Evolutionary conservation across 2,797 vertebrate genomes (phyloP), one percentile per base, ranked within the genome.

Genomic region (Gephyroberyx darwinii): DNA sequence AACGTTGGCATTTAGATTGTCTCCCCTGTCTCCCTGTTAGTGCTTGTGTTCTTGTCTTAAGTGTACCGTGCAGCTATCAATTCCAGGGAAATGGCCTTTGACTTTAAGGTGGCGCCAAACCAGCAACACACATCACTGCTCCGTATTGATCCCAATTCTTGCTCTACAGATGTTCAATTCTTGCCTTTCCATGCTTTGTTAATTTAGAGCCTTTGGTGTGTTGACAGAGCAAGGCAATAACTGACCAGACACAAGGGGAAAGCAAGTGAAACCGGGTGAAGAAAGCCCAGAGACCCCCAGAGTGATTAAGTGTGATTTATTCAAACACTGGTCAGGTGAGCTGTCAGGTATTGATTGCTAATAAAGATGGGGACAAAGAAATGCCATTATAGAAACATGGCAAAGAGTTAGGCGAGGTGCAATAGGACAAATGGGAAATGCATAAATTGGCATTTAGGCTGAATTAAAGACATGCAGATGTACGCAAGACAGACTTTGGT

Each of bases 161-260:
- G 45, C 65, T 59, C 69, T 65, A 55, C 74, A 77, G 72, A 86
- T n/a, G n/a, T n/a, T n/a, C n/a, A n/a, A n/a, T n/a, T n/a, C n/a
- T n/a, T n/a, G 78, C 82, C 74, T 74, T 77, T 74, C 80, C 70
- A 45, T 74, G 72, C 79, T 80, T 47, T 88, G 82, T 85, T 89
- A 85, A 79, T 85, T 84, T 65, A 65, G 67, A 33, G 70, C 45
- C 80, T 75, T 69, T 47, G 66, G 69, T 71, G 75, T 78, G 77
- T 88, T 89, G 82, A 86, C 63, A 77, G 82, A 86, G 75, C 60
- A 53, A 75, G 52, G 79, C 71, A 82, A 79, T 85, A 87, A 85
- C 71, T 52, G 55, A 35, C 41, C 33, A 14, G 50, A 30, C 62
- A 56, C 67, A 68, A 67, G 47, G 51, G 59, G 73, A 58, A 35